Base-by-base conservation (phyloP, 2,888 invertebrate species). In the Synanthedon vespiformis region DNA sequence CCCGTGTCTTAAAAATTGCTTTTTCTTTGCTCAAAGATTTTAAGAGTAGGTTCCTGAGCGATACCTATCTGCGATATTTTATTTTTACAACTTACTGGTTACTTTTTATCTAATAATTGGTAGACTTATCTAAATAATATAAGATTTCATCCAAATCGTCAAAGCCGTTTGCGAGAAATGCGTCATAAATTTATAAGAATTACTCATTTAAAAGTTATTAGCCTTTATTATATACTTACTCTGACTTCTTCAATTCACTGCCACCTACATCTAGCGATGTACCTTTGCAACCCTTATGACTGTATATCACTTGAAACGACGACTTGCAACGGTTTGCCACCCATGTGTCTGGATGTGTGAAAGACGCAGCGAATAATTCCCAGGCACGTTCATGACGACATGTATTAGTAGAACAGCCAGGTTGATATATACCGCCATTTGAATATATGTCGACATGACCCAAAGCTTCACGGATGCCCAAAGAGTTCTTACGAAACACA, bases 361-460 rank as follows among this genome's bases (percentile, higher is more conserved):
- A 58, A 1, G 77, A 68, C 1, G 76, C 79, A 11, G 71, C 62
- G 52, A 68, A 50, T 12, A 80, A 49, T 49, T 79, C 70, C 59
- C 66, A 76, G 0, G 80, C 72, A 3, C 80, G 68, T 41, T 73
- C 64, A 53, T 81, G 80, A 53, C 64, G 64, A 57, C 80, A 82
- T 0, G 57, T 6, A 49, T 70, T 63, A 0, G 63, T 10, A 10
- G 60, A 58, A 51, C 85, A 84, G 0, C 83, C 85, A 0, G 84
- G 85, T 58, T 86, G 96, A 64, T 90, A 89, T 51, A 90, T 88
- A 0, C 96, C 96, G 0, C 95, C 95, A 64, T 96, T 97, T 0
- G 94, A 94, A 74, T 92, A 96, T 78, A 95, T 96, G 79, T 97
- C 96, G 0, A 94, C 91, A 69, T 95, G 92, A 0, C 95, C 96